These are phyloP conservation scores for Megaleporinus macrocephalus DNA, from an alignment of 2,113 vertebrate species.

Conservation along the genomic window DNA sequence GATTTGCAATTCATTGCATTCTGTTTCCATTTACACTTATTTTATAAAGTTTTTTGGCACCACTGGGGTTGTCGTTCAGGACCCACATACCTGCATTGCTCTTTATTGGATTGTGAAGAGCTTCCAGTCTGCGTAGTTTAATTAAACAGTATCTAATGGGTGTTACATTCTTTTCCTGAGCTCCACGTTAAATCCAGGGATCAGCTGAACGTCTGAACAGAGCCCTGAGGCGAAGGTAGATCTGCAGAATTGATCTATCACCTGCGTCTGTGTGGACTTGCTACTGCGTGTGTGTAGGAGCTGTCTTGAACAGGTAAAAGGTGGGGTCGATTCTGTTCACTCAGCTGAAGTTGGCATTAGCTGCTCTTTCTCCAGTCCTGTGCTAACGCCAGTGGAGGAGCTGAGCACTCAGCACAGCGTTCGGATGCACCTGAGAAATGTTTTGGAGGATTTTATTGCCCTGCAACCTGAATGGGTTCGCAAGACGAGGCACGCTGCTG, in stretches of 20 bases:
- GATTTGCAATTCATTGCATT: too few species aligned
- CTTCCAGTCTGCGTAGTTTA: too few species aligned
- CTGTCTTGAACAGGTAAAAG: slow-evolving; percentile 8
- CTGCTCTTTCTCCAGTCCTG: neutral
- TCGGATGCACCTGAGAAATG: neutral
- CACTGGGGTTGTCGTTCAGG: too few species aligned
- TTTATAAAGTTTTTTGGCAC: too few species aligned
- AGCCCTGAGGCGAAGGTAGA: slow-evolving; percentile 9
- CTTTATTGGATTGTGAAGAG: too few species aligned
- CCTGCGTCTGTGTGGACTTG: slow-evolving; percentile 31
- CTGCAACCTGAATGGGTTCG: neutral
- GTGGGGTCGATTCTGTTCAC: slow-evolving; percentile 17
- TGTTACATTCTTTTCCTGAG: too few species aligned
- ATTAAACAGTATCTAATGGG: too few species aligned
- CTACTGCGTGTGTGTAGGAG: slow-evolving; percentile 6
- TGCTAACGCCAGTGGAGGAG: neutral
- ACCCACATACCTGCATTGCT: too few species aligned
- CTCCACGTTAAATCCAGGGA: too few species aligned
- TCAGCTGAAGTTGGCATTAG: slow-evolving; percentile 3
- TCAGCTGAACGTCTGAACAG: neutral
- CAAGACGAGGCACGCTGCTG: slow-evolving; percentile 34
- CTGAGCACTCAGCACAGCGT: neutral
- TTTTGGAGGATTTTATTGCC: neutral
- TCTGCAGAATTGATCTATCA: neutral
- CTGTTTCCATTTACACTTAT: too few species aligned